A percentile compares a stretch with the other conserved stretches of the same genome.
Conservation (phyloP, 2,797 vertebrate species). For the Xenopus petersii region DNA sequence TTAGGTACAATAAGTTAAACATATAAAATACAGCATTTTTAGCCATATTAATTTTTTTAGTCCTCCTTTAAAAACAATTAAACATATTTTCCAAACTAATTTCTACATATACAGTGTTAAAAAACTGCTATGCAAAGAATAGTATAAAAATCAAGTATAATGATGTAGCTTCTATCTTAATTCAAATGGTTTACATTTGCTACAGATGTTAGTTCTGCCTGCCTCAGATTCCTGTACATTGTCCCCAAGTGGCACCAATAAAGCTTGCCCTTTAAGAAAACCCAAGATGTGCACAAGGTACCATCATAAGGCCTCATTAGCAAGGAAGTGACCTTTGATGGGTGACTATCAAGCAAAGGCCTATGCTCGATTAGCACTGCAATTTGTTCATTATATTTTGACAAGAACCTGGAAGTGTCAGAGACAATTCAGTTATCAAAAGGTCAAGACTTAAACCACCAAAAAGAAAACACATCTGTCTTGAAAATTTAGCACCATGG, state of each 20-base stretch:
- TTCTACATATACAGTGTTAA: too few relatives aligned
- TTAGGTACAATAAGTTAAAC: too few relatives aligned
- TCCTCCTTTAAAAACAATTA: too few relatives aligned
- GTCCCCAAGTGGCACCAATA: constrained; percentile 64
- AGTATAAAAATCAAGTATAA: too few relatives aligned
- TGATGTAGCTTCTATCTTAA: constrained; percentile 55
- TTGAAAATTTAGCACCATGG: constrained; percentile 54
- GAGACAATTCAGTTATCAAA: constrained; percentile 65
- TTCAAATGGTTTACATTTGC: constrained; percentile 60
- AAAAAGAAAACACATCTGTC: constrained; percentile 53
- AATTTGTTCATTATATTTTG: constrained; percentile 71
- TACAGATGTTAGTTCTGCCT: constrained; percentile 57
- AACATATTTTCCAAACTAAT: too few relatives aligned
- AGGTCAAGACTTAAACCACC: constrained; percentile 60
- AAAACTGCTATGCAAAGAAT: too few relatives aligned
- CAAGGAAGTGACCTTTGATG: constrained; percentile 66
- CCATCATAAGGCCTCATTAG: constrained; percentile 68
- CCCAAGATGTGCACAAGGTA: constrained; percentile 59
- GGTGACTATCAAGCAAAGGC: constrained; percentile 62
- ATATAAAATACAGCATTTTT: too few relatives aligned
- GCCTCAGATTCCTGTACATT: constrained; percentile 59
- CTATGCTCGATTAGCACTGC: constrained; percentile 65
- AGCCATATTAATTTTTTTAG: too few relatives aligned
- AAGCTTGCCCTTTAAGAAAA: constrained; percentile 64
- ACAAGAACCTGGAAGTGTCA: constrained; percentile 66